Conservation (phyloP, 2,113 vertebrate genomes). For the Entelurus aequoreus region DNA sequence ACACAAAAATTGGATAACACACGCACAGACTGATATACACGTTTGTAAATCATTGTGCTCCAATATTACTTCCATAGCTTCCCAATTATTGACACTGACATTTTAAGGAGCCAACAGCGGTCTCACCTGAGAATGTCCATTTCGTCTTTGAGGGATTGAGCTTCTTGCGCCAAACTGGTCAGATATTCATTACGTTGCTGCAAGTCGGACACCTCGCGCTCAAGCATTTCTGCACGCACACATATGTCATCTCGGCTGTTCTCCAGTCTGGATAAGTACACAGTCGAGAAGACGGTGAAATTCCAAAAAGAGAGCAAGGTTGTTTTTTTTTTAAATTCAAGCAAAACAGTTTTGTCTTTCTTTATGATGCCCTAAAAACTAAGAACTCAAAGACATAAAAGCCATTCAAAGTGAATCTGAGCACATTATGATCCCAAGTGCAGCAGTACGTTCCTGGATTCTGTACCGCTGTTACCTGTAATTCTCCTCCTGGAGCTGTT, state of each 20-base stretch:
- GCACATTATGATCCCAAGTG: neutral
- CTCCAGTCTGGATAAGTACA: constrained; percentile 72
- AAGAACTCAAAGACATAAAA: neutral
- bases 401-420: neutral
- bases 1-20: too few relatives aligned
- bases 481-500: constrained; percentile 89
- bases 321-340: too few relatives aligned
- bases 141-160: constrained; percentile 84
- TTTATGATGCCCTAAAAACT: neutral
- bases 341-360: too few relatives aligned
- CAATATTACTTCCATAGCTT: too few relatives aligned
- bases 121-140: constrained; percentile 88
- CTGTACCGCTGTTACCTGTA: constrained; percentile 72
- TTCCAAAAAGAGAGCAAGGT: neutral
- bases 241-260: constrained; percentile 77
- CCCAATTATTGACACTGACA: too few relatives aligned
- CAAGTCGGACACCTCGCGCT: constrained; percentile 74
- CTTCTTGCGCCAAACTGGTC: constrained; percentile 83
- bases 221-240: constrained; percentile 66
- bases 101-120: neutral
- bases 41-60: too few relatives aligned
- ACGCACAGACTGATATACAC: too few relatives aligned
- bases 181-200: constrained; percentile 81
- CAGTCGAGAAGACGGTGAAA: too few relatives aligned
- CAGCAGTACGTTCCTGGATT: neutral